Conservation (phyloP, 2,888 invertebrate species). For the Amphiduros pacificus region DNA sequence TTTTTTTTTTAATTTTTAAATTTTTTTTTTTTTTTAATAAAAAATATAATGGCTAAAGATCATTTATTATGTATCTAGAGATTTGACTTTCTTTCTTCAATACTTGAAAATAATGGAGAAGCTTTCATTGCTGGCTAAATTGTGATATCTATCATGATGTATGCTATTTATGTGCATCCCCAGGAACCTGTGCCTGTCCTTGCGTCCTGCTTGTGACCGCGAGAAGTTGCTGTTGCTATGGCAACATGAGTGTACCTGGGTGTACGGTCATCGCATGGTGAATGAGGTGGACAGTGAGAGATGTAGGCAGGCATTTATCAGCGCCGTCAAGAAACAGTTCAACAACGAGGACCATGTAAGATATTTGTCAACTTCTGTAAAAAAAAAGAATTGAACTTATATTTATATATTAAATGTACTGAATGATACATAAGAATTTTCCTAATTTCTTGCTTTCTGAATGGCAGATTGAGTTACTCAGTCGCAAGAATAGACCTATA, state of each 20-base stretch:
- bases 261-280: slow-evolving; percentile 55
- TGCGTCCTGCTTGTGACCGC: slow-evolving; percentile 44
- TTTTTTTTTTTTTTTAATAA: too few relatives aligned
- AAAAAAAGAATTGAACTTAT: too few relatives aligned
- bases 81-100: too few relatives aligned
- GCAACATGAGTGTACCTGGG: slow-evolving; percentile 59
- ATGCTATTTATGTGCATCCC: too few relatives aligned
- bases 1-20: too few relatives aligned
- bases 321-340: slow-evolving; percentile 57
- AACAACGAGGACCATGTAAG: slow-evolving; percentile 51
- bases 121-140: too few relatives aligned
- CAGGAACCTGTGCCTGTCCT: slow-evolving; percentile 56
- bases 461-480: slow-evolving; percentile 31
- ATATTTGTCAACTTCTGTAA: not conserved
- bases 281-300: slow-evolving; percentile 54
- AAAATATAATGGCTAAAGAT: too few relatives aligned
- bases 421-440: not conserved
- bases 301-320: slow-evolving; percentile 52
- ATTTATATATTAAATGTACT: not conserved
- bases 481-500: slow-evolving; percentile 43
- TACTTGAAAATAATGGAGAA: too few relatives aligned
- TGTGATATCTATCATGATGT: too few relatives aligned
- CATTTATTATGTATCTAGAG: too few relatives aligned
- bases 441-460: not conserved
- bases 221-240: slow-evolving; percentile 54